Evolutionary conservation across 2,113 vertebrate genomes (phyloP).

Genomic region (Megaceryle torquata): DNA sequence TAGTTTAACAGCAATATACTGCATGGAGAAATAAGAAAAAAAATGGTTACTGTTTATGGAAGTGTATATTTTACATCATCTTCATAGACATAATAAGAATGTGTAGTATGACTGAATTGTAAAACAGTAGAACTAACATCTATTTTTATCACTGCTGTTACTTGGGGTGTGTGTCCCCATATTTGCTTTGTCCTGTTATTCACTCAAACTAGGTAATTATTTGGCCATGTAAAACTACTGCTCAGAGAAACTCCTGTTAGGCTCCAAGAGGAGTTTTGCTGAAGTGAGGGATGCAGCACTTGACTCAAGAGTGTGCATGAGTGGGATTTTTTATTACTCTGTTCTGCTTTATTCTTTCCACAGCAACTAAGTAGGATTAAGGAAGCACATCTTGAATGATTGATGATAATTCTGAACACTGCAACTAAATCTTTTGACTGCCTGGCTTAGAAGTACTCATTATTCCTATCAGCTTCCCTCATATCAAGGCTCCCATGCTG

Average conservation of each 20-base stretch:
- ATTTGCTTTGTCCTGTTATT: not conserved
- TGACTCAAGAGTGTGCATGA: not conserved
- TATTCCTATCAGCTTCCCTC: conserved; percentile 10
- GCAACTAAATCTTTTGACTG: conserved; percentile 48
- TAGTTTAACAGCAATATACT: not conserved
- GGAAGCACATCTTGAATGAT: not conserved
- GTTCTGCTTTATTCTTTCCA: conserved; percentile 12
- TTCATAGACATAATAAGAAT: not conserved
- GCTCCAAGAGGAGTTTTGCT: not conserved
- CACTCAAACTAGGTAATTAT: not conserved
- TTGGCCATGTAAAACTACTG: not conserved
- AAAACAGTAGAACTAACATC: not conserved
- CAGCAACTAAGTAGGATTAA: conserved; percentile 33
- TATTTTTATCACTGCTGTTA: not conserved
- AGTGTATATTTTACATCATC: not conserved
- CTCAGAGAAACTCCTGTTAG: not conserved
- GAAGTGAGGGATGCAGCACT: not conserved
- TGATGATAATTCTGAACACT: conserved; percentile 4
- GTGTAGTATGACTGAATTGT: not conserved
- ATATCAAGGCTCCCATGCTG: conserved; percentile 1
- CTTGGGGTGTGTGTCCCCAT: not conserved
- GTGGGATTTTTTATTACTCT: not conserved
- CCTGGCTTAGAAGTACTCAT: conserved; percentile 1
- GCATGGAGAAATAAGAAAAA: not conserved
- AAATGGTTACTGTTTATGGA: not conserved